Evolutionary conservation across 2,888 invertebrate genomes (phyloP).

Genomic region (Leuctra nigra): DNA sequence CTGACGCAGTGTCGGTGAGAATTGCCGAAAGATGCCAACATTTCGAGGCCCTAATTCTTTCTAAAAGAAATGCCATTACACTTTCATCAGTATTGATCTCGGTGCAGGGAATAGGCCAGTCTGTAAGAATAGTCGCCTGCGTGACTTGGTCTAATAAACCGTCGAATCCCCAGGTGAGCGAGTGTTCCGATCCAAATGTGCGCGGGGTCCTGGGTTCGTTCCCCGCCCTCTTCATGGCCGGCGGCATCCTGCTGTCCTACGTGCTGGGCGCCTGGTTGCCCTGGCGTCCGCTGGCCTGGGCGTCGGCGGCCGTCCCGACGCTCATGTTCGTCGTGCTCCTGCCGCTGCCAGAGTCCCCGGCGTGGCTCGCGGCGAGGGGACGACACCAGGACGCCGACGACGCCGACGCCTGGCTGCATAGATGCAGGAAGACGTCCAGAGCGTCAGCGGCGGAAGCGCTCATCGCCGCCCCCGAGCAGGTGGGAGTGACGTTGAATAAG

Average conservation of each 20-base stretch:
- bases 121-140: no score
- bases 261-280: constrained; percentile 49
- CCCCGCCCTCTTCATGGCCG: constrained; percentile 56
- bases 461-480: background rate
- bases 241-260: constrained; percentile 56
- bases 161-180: constrained; percentile 56
- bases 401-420: constrained; percentile 29
- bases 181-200: constrained; percentile 55
- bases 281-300: constrained; percentile 53
- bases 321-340: constrained; percentile 46
- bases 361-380: constrained; percentile 47
- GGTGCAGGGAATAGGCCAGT: no score
- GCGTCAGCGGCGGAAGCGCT: background rate
- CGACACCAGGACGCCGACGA: constrained; percentile 43
- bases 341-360: constrained; percentile 58
- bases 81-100: no score
- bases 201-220: constrained; percentile 58
- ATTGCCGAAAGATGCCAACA: no score
- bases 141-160: no score
- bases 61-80: no score
- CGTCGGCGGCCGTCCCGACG: constrained; percentile 45
- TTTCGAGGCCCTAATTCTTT: no score
- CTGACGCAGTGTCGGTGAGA: no score
- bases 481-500: no score
- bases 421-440: no score